Conservation (phyloP, 1,140 invertebrate species). For the Bombus picipes region DNA sequence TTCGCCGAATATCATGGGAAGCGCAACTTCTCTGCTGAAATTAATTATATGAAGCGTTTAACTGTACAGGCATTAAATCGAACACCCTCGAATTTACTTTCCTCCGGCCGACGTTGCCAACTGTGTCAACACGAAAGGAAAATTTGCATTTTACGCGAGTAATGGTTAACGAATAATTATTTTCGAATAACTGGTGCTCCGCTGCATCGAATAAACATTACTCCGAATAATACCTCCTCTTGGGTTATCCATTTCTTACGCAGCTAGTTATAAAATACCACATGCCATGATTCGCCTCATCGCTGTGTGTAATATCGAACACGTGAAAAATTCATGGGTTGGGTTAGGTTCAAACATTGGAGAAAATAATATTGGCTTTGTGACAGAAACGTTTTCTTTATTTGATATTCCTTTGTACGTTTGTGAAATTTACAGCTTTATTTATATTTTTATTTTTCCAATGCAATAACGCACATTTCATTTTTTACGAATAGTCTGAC, state of each 20-base stretch:
- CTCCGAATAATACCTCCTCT: not conserved
- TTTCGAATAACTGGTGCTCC: not conserved
- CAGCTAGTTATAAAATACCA: not conserved
- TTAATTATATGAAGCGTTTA: slow-evolving; percentile 1
- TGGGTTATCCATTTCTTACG: not conserved
- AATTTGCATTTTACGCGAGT: not conserved
- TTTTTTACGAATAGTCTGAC: not conserved
- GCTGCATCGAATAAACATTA: not conserved
- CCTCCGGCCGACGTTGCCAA: not conserved
- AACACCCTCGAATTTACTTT: not conserved
- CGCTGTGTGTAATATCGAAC: not conserved
- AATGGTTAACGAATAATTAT: not conserved
- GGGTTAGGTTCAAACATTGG: not conserved
- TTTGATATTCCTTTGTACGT: too few species aligned
- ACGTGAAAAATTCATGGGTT: not conserved
- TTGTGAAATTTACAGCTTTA: not conserved
- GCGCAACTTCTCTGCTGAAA: not conserved
- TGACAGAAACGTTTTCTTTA: not conserved
- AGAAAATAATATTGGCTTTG: too few species aligned
- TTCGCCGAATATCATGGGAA: slow-evolving; percentile 8
- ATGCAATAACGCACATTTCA: not conserved
- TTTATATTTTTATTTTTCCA: not conserved
- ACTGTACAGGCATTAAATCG: not conserved
- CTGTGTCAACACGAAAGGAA: not conserved
- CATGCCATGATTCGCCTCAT: not conserved